Conservation (phyloP, 1,140 invertebrate species). For the Drosophila rufa region DNA sequence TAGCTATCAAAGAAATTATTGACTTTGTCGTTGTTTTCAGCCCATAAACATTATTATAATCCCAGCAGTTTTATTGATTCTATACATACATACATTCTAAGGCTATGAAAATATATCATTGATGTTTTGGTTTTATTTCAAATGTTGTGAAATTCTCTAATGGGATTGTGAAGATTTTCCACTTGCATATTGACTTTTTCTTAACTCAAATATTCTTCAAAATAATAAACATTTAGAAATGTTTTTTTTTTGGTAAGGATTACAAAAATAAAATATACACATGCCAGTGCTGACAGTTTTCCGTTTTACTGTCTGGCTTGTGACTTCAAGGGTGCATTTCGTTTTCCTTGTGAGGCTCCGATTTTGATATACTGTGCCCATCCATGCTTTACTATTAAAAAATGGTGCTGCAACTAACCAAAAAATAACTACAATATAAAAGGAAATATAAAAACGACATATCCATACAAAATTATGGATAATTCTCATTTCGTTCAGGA, state of each 20-base stretch:
- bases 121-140: background rate
- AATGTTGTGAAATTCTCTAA: background rate
- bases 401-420: too few relatives aligned
- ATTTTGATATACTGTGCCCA: background rate
- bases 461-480: background rate
- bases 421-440: background rate
- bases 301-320: background rate
- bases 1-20: background rate
- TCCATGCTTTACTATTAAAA: background rate
- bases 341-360: background rate
- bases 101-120: background rate
- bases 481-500: background rate
- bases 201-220: background rate
- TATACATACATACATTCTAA: background rate
- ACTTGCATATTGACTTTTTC: background rate
- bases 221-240: background rate
- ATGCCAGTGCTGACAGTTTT: background rate
- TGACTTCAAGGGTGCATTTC: background rate
- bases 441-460: background rate
- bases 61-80: background rate
- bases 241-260: too few relatives aligned
- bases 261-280: background rate
- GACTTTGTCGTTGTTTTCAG: background rate
- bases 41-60: constrained; percentile 3
- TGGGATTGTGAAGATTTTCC: background rate